A percentile compares a stretch with the other conserved stretches of the same genome.
These are phyloP conservation scores for Electrona antarctica DNA, from an alignment of 2,113 vertebrate species.

Conservation along the genomic window DNA sequence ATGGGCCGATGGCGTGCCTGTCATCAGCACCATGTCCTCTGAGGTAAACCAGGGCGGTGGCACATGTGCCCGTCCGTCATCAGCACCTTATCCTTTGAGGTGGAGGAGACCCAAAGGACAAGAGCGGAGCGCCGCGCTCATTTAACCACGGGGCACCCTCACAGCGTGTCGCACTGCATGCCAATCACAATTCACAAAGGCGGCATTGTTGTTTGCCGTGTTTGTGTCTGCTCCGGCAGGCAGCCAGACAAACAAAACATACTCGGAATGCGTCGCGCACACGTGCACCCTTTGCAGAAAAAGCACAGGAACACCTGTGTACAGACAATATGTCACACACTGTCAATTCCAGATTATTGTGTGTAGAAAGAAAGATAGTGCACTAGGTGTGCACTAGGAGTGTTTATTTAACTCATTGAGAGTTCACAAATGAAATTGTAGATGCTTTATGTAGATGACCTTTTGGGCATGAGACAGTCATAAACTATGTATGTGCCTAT, in stretches of 20 bases:
- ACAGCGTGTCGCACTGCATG: constrained; percentile 22
- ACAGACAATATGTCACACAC: neutral
- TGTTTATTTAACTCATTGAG: too few relatives aligned
- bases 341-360: neutral
- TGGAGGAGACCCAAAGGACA: neutral
- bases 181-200: constrained; percentile 42
- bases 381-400: too few relatives aligned
- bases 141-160: constrained; percentile 24
- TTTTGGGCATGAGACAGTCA: too few relatives aligned
- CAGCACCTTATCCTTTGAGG: constrained; percentile 18
- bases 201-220: neutral
- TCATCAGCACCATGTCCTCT: constrained; percentile 10
- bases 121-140: constrained; percentile 31
- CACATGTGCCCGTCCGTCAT: neutral
- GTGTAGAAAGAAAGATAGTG: neutral
- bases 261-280: neutral
- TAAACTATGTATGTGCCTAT: too few relatives aligned
- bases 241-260: neutral
- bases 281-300: neutral
- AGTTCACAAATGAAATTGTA: too few relatives aligned
- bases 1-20: constrained; percentile 32
- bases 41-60: neutral
- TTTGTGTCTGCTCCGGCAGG: neutral
- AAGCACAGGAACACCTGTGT: too few relatives aligned
- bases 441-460: too few relatives aligned